Conservation (phyloP, 2,888 invertebrate genomes). For the Dryococelus australis region DNA sequence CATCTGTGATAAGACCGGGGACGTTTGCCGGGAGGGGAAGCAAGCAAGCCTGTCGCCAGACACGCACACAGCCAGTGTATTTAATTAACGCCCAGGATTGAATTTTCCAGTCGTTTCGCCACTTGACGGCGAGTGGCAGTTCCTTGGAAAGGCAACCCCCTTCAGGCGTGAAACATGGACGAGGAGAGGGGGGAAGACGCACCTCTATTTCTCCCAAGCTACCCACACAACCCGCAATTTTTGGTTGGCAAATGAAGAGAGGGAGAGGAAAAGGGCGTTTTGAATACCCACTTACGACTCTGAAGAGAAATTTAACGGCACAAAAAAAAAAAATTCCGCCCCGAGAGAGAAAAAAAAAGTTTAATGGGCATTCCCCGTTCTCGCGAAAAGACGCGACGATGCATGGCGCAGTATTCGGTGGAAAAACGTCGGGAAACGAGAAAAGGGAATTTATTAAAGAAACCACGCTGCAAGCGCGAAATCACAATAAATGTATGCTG, state of each 20-base stretch:
- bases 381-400: not conserved
- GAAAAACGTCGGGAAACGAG: not conserved
- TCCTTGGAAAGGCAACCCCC: not conserved
- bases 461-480: not conserved
- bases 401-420: not conserved
- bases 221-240: not conserved
- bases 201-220: not conserved
- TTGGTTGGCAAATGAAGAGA: not conserved
- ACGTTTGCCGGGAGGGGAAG: not conserved
- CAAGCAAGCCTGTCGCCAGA: not conserved
- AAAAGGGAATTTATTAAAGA: not conserved
- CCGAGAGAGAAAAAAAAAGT: not conserved
- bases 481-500: not conserved
- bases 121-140: not conserved
- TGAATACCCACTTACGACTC: not conserved
- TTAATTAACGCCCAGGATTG: slow-evolving; percentile 11
- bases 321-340: not conserved
- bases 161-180: not conserved
- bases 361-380: not conserved
- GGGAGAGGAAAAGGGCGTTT: not conserved
- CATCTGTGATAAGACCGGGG: not conserved
- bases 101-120: slow-evolving; percentile 18
- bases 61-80: not conserved
- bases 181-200: not conserved
- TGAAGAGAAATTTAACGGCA: not conserved